phyloP scores from a whole-genome alignment of 2,113 vertebrate genomes.

The Pterocles orientalis region DNA sequence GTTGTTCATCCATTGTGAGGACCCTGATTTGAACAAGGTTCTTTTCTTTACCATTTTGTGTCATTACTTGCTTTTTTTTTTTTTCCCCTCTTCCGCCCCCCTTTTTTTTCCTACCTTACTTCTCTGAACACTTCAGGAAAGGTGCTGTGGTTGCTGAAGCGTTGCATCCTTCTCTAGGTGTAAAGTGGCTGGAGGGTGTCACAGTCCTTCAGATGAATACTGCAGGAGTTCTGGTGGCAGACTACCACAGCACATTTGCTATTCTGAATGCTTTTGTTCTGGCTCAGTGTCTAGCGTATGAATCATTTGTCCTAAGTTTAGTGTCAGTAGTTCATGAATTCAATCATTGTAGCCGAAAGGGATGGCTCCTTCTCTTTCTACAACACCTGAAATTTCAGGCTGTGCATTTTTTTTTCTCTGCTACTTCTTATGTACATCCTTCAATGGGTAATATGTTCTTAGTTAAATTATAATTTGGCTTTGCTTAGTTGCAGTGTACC shows the following conservation, averaged over 20 bases:
- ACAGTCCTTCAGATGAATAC: neutral
- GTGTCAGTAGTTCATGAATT: neutral
- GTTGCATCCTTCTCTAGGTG: neutral
- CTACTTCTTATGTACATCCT: neutral
- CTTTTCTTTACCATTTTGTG: neutral
- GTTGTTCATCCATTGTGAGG: neutral
- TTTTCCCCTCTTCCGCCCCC: too few species aligned
- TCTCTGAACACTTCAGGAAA: neutral
- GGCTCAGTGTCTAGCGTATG: neutral
- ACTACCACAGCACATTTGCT: neutral
- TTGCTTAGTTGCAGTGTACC: neutral
- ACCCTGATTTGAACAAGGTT: neutral
- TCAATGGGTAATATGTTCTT: neutral
- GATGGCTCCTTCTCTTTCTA: neutral
- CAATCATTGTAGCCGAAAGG: neutral
- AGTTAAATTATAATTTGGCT: constrained; percentile 17
- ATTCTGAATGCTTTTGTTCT: neutral
- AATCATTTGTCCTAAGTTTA: neutral
- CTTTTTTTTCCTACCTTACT: rapidly evolving
- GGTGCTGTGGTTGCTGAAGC: neutral
- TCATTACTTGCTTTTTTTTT: neutral
- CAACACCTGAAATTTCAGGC: neutral
- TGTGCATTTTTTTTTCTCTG: neutral
- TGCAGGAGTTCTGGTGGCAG: neutral
- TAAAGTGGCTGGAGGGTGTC: neutral